Conservation (phyloP, 2,797 vertebrate genomes). For the Acanthis flammea region DNA sequence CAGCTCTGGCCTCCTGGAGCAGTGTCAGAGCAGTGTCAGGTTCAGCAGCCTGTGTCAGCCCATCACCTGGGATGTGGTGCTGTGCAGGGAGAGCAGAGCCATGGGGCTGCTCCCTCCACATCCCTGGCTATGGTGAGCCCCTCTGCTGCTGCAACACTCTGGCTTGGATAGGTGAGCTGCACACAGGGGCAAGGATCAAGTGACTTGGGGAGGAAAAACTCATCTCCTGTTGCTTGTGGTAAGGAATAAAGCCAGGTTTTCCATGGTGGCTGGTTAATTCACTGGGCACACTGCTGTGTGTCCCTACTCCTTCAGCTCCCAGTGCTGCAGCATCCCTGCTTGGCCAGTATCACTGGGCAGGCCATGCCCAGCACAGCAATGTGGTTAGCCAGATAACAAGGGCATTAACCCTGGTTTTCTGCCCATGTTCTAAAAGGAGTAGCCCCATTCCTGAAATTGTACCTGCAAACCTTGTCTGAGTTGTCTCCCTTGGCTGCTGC, state of each 20-base stretch:
- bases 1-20: not conserved
- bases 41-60: not conserved
- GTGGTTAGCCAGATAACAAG: not conserved
- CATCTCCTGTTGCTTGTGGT: not conserved
- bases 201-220: not conserved
- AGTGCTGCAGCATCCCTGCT: not conserved
- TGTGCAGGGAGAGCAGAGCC: not conserved
- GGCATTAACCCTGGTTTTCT: not conserved
- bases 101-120: not conserved
- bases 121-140: not conserved
- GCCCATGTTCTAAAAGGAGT: not conserved
- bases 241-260: not conserved
- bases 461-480: not conserved
- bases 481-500: not conserved
- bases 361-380: not conserved
- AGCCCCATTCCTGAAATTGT: not conserved
- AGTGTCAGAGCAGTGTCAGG: not conserved
- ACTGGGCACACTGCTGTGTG: not conserved
- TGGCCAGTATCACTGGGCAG: not conserved
- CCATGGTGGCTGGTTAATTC: not conserved
- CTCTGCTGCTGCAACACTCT: accelerated
- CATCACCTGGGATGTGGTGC: not conserved
- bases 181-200: not conserved
- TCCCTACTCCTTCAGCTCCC: not conserved
- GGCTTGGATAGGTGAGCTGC: not conserved